These are phyloP conservation scores for Mus spretus DNA, from an alignment of 2,797 vertebrate genomes.

Conservation along the genomic window DNA sequence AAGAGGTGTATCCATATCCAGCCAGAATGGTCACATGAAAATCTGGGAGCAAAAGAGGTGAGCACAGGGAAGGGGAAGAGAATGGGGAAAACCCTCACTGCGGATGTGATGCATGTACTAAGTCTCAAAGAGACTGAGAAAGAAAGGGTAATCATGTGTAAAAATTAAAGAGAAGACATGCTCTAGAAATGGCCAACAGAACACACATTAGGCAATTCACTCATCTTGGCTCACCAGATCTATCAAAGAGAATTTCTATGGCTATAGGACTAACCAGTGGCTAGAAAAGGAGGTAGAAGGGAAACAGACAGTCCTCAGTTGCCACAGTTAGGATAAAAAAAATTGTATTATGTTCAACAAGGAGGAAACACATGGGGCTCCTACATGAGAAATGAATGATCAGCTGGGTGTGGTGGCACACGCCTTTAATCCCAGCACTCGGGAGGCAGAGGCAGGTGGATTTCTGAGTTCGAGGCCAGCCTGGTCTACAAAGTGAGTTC, in stretches of 20 bases:
- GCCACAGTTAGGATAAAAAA: constrained; percentile 28
- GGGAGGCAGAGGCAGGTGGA: no score
- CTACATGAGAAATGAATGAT: constrained; percentile 37
- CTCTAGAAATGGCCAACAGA: constrained; percentile 2
- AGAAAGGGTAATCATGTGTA: not conserved
- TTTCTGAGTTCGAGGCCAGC: no score
- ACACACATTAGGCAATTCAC: constrained; percentile 20
- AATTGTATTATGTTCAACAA: constrained; percentile 53
- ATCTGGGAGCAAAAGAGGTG: not conserved
- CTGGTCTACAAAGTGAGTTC: no score
- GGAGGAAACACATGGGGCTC: not conserved
- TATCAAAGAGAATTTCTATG: constrained; percentile 23
- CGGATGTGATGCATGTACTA: not conserved
- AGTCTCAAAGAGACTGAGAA: constrained; percentile 7
- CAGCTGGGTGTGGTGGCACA: no score
- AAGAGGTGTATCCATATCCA: constrained; percentile 49
- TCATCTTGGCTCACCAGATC: not conserved
- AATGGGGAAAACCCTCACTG: not conserved
- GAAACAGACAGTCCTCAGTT: constrained; percentile 25
- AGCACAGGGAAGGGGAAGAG: not conserved
- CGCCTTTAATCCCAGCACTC: no score
- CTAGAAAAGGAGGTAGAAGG: not conserved
- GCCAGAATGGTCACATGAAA: not conserved
- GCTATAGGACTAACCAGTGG: not conserved
- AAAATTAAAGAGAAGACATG: not conserved